Evolutionary conservation across 2,888 invertebrate genomes (phyloP), one percentile per base, ranked within the genome.

Genomic region (Zelleria hepariella): DNA sequence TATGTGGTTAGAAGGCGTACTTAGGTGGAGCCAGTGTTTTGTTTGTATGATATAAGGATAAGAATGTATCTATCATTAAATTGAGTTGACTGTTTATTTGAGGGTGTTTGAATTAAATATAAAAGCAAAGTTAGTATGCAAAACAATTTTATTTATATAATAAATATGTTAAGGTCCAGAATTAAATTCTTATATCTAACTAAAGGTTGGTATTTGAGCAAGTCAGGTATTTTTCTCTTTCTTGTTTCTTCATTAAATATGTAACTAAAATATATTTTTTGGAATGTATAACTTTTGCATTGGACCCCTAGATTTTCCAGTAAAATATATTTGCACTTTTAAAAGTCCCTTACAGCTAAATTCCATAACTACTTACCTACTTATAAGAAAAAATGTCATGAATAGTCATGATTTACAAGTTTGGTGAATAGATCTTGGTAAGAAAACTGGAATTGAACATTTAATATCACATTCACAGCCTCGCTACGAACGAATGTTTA

Each of bases 401-500:
- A 51, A 25, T 54, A 56, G 18, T 32, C 32, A 56, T n/a, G n/a
- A 62, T 60, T 58, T 64, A 64, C 47, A 59, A 24, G 24, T 68
- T 68, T 74, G 71, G 70, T 74, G 67, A 70, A 69, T 61, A 68
- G n/a, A n/a, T n/a, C n/a, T n/a, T 66, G 66, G 66, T 72, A 71
- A 57, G 62, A 61, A 55, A 70, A 71, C 68, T 74, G 72, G 65
- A 68, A 73, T 71, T 65, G 64, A 67, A 66, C 65, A 64, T 71
- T 67, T 26, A n/a, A 15, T 42, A 42, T 56, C 56, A 56, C 56
- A 56, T 70, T 78, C 80, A 81, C 80, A 80, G 80, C 80, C 81
- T 67, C 66, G 62, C 66, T 69, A 68, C 65, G 24, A 25, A 53
- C 62, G 32, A 42, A 42, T 42, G 32, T 15, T n/a, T n/a, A n/a